A percentile compares a stretch with the other conserved stretches of the same genome.
Conservation (phyloP, 2,113 vertebrate genomes). For the Dromiciops gliroides region DNA sequence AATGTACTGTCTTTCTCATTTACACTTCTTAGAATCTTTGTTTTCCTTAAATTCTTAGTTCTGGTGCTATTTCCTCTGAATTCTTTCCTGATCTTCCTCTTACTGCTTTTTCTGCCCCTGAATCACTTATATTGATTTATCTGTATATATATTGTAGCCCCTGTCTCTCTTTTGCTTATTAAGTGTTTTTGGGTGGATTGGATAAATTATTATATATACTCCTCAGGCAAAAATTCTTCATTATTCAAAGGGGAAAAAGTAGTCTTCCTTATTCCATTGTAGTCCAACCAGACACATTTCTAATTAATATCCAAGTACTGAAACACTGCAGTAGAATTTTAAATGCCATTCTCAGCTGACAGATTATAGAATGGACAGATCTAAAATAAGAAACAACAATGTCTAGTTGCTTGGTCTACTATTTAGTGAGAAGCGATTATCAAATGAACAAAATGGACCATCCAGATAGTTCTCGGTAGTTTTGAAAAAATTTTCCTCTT, state of each 20-base stretch:
- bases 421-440: neutral
- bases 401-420: neutral
- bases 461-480: neutral
- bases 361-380: neutral
- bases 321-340: neutral
- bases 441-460: neutral
- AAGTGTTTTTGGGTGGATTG: neutral
- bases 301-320: neutral
- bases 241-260: neutral
- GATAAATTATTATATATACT: neutral
- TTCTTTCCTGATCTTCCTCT: neutral
- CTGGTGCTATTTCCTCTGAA: neutral
- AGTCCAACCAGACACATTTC: neutral
- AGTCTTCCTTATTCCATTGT: neutral
- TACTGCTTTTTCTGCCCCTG: neutral
- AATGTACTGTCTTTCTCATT: neutral
- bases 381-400: neutral
- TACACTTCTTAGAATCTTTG: neutral
- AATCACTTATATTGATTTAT: neutral
- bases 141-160: neutral
- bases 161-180: neutral
- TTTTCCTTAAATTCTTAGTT: neutral
- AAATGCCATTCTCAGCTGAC: neutral
- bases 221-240: neutral
- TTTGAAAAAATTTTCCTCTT: neutral